A percentile compares a stretch with the other conserved stretches of the same genome.
Evolutionary conservation across 2,797 vertebrate species (phyloP).

Genomic region (Microctenopoma stevenorrisi): DNA sequence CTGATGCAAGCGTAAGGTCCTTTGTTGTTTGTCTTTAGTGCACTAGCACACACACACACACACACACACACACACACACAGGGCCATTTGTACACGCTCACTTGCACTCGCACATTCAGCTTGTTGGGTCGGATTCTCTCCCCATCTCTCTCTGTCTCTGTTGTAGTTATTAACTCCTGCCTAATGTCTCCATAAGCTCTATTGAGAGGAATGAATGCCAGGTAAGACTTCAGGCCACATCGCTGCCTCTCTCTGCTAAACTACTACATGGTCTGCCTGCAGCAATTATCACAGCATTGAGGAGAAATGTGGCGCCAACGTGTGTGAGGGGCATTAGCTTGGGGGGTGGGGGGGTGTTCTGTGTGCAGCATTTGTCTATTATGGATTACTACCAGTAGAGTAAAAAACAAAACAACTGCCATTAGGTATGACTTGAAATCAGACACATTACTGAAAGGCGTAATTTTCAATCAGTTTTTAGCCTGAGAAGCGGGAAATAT

Average conservation of each 20-base stretch:
- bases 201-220: conserved; percentile 70
- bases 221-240: conserved; percentile 68
- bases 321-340: conserved; percentile 35
- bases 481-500: conserved; percentile 19
- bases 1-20: conserved; percentile 24
- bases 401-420: conserved; percentile 32
- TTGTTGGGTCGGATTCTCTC: conserved; percentile 44
- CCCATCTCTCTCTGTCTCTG: conserved; percentile 62
- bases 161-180: conserved; percentile 74
- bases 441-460: conserved; percentile 35
- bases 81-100: neutral
- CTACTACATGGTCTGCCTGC: conserved; percentile 44
- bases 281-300: conserved; percentile 61
- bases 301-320: conserved; percentile 26
- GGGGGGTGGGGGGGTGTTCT: conserved; percentile 16
- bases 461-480: conserved; percentile 39
- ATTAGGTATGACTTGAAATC: conserved; percentile 46
- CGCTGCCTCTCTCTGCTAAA: conserved; percentile 51
- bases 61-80: neutral
- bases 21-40: conserved; percentile 23
- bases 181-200: conserved; percentile 75
- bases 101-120: conserved; percentile 34
- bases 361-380: conserved; percentile 23
- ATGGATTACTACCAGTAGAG: conserved; percentile 24
- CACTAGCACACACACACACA: neutral